A percentile compares a stretch with the other conserved stretches of the same genome.
These are phyloP conservation scores for Chalcosyrphus nemorum DNA, from an alignment of 2,888 invertebrate species.

Conservation along the genomic window DNA sequence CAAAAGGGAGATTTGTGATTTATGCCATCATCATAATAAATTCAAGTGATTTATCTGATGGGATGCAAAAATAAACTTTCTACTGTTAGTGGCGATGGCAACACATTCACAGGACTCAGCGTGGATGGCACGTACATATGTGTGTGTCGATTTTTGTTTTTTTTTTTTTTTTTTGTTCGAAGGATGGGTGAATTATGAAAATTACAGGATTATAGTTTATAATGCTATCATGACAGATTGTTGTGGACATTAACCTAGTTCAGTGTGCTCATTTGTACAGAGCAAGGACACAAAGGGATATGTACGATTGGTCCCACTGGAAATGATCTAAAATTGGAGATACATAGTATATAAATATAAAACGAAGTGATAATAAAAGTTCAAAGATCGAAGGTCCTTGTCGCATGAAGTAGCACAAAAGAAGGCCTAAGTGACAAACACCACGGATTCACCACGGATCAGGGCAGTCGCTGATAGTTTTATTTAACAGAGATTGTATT, in stretches of 20 bases:
- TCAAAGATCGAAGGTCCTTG: too few relatives aligned
- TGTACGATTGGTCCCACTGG: too few relatives aligned
- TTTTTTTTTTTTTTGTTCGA: conserved; percentile 11
- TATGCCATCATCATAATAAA: conserved; percentile 81
- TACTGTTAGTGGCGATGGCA: conserved; percentile 38
- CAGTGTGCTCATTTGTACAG: conserved; percentile 27
- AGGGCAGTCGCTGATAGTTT: too few relatives aligned
- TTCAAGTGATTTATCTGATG: conserved; percentile 80
- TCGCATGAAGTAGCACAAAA: too few relatives aligned
- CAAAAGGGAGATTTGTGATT: conserved; percentile 76
- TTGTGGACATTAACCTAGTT: conserved; percentile 64
- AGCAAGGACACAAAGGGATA: too few relatives aligned
- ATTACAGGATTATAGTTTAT: conserved; percentile 65
- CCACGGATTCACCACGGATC: too few relatives aligned
- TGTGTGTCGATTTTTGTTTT: not conserved
- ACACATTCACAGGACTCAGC: conserved; percentile 22
- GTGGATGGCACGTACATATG: not conserved
- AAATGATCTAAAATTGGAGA: too few relatives aligned
- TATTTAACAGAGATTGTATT: too few relatives aligned
- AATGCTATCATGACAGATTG: conserved; percentile 62
- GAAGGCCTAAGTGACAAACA: too few relatives aligned
- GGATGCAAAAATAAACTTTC: conserved; percentile 69
- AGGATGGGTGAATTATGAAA: conserved; percentile 49
- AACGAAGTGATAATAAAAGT: too few relatives aligned
- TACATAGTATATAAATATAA: too few relatives aligned